Evolutionary conservation across 2,888 invertebrate species (phyloP), one percentile per base, ranked within the genome.

Genomic region (Papilio gigon): DNA sequence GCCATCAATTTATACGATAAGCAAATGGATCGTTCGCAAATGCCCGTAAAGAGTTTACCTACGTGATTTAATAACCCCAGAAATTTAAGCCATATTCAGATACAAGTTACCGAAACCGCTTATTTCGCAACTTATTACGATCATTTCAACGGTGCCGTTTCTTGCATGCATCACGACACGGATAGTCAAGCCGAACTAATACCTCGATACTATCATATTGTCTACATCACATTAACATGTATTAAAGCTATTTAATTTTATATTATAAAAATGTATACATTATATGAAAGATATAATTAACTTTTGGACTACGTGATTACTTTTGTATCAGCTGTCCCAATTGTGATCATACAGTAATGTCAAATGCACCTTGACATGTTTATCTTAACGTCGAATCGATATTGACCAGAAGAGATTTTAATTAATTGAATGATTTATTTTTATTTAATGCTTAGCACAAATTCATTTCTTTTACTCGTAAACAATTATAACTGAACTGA

Each of bases 121-220:
- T 53, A 50, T 68, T 72, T 68, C 70, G 72, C 61, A 70, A 72
- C 67, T 53, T 62, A 68, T 71, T 67, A 68, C 66, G 59, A 64
- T 66, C 56, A 68, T 71, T 68, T 65, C 35, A 70, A 65, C 42
- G 30, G 37, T 62, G 30, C 40, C 56, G 62, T 53, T 60, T 25
- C 68, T 65, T 65, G 64, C 65, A 65, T 50, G 65, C 60, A 59
- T 65, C 59, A 65, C 68, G 64, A 50, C 33, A 42, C 40, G n/a
- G n/a, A n/a, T n/a, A n/a, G n/a, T n/a, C n/a, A n/a, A n/a, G 37
- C 25, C 27, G 20, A 20, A 63, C 25, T 59, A 50, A n/a, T 63
- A 56, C 35, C 27, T 44, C 50, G 35, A 33, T 22, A 37, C 27
- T 61, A 61, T 50, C 37, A 14, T 40, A 17, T 56, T 20, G 37